A percentile compares a stretch with the other conserved stretches of the same genome.
These are phyloP conservation scores for Pseudochirops corinnae DNA, from an alignment of 2,797 vertebrate genomes.

Conservation along the genomic window DNA sequence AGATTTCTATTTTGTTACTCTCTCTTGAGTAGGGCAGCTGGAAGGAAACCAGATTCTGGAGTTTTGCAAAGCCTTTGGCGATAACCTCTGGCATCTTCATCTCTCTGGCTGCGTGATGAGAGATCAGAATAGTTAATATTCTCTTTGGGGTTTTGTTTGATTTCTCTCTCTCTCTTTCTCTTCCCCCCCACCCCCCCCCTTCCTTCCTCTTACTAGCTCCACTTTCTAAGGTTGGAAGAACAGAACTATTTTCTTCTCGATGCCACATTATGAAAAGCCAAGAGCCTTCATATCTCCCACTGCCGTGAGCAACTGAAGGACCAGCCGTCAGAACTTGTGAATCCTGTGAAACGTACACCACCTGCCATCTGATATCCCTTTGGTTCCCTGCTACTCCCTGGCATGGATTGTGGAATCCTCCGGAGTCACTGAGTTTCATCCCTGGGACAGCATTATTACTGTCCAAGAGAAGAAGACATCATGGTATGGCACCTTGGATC, in stretches of 20 bases:
- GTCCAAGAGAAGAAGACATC: constrained; percentile 18
- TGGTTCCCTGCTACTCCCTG: background rate
- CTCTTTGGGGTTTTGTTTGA: constrained; percentile 69
- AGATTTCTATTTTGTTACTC: constrained; percentile 46
- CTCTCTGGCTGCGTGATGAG: constrained; percentile 38
- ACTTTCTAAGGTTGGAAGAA: constrained; percentile 72
- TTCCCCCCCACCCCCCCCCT: background rate
- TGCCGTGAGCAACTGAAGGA: background rate
- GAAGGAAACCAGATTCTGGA: background rate
- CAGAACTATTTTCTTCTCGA: constrained; percentile 64
- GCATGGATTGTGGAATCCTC: constrained; percentile 49
- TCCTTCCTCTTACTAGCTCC: background rate
- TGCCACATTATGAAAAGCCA: constrained; percentile 70
- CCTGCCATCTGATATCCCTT: background rate
- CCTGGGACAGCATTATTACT: background rate
- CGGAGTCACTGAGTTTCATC: constrained; percentile 1
- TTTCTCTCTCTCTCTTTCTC: constrained; percentile 63
- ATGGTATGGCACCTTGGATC: constrained; percentile 23
- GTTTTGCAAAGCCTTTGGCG: constrained; percentile 56
- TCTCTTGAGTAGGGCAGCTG: constrained; percentile 32
- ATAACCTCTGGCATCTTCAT: constrained; percentile 57
- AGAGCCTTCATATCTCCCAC: background rate
- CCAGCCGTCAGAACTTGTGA: constrained; percentile 53
- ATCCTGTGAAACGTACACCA: background rate
- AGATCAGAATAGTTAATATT: constrained; percentile 55